Percentiles rank a stretch among this genome's conserved stretches.
Conservation (phyloP, 2,888 invertebrate species). For the Catocala sponsa region DNA sequence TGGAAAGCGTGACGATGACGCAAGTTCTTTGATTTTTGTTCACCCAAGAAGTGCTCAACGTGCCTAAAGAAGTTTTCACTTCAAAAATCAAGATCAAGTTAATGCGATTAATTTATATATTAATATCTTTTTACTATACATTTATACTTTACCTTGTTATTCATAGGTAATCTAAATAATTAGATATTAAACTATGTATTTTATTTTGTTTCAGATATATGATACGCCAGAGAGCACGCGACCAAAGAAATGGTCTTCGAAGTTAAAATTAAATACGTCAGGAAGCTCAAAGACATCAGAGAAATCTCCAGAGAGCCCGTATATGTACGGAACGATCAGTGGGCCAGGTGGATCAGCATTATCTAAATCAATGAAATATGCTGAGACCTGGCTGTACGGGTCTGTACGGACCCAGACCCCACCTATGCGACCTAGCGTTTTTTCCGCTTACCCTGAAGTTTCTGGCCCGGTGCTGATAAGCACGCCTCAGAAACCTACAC, state of each 20-base stretch:
- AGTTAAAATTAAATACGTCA: constrained; percentile 89
- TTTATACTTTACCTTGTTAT: too few relatives aligned
- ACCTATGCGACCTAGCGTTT: constrained; percentile 81
- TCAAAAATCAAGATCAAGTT: too few relatives aligned
- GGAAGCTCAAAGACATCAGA: constrained; percentile 82
- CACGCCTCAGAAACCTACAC: constrained; percentile 86
- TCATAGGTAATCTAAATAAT: too few relatives aligned
- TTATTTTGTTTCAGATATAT: constrained; percentile 79
- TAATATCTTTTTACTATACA: too few relatives aligned
- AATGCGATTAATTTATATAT: too few relatives aligned
- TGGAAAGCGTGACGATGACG: too few relatives aligned
- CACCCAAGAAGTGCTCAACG: too few relatives aligned
- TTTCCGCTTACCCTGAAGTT: constrained; percentile 82
- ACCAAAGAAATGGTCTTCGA: constrained; percentile 92
- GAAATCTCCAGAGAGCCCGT: constrained; percentile 82
- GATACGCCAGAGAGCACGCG: constrained; percentile 86
- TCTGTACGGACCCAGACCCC: constrained; percentile 89
- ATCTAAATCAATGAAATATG: constrained; percentile 94
- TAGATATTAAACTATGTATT: not conserved
- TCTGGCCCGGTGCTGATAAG: constrained; percentile 83
- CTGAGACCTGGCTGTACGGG: constrained; percentile 95
- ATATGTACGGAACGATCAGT: constrained; percentile 83
- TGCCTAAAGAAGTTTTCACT: too few relatives aligned
- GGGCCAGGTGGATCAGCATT: constrained; percentile 91
- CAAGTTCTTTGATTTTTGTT: too few relatives aligned